These are phyloP conservation scores for Aeoliscus strigatus DNA, from an alignment of 2,797 vertebrate species.

Conservation along the genomic window DNA sequence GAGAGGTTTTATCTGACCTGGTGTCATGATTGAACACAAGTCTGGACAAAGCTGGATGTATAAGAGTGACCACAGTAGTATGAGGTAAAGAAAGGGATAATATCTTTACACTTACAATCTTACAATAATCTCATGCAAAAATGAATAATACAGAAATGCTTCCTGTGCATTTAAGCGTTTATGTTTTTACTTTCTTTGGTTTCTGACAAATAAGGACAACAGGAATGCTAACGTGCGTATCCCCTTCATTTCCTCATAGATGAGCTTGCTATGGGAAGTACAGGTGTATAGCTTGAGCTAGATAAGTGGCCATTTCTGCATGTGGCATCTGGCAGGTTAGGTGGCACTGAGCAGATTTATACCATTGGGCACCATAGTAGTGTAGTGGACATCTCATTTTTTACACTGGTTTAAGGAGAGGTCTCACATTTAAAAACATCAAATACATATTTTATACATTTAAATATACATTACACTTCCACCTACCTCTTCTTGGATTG, in stretches of 20 bases:
- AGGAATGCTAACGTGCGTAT: neutral
- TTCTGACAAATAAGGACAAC: neutral
- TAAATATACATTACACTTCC: constrained; percentile 12
- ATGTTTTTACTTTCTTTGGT: neutral
- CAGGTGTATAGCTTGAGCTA: neutral
- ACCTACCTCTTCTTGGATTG: constrained; percentile 76
- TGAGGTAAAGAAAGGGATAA: neutral
- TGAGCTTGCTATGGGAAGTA: no score
- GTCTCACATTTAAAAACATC: no score
- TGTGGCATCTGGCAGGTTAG: constrained; percentile 2
- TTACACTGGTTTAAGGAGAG: constrained; percentile 3
- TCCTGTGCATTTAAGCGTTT: no score
- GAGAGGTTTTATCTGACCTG: constrained; percentile 1
- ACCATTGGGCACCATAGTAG: constrained; percentile 8
- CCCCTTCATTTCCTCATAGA: no score
- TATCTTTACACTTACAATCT: neutral
- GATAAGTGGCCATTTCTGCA: constrained; percentile 7
- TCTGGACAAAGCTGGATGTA: constrained; percentile 4
- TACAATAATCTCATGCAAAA: neutral
- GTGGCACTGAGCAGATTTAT: neutral
- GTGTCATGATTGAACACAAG: constrained; percentile 2
- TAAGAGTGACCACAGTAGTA: neutral
- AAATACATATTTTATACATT: no score
- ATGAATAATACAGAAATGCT: no score
- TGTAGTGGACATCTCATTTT: neutral